A percentile compares a stretch with the other conserved stretches of the same genome.
These are phyloP conservation scores for Galaxea fascicularis DNA, from an alignment of 92 coral and sea anemone genomes.

Conservation along the genomic window DNA sequence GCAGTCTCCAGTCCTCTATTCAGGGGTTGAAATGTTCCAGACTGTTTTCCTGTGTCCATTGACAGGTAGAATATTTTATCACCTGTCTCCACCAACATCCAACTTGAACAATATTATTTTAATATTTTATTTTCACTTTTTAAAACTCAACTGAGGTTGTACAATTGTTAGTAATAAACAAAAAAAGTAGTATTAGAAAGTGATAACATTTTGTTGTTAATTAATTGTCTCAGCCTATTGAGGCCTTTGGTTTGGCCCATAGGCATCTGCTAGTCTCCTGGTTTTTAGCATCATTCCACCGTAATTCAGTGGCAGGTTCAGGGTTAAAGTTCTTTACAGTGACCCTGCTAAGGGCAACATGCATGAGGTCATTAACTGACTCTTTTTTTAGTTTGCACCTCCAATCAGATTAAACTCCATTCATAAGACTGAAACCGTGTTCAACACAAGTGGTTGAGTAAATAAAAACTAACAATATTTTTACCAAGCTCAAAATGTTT, in stretches of 20 bases:
- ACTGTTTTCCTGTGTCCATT: conserved; percentile 22
- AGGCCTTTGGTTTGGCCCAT: conserved; percentile 22
- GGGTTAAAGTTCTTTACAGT: conserved; percentile 47
- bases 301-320: conserved; percentile 41
- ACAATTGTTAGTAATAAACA: conserved; percentile 25
- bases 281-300: conserved; percentile 27
- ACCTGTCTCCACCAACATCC: too few species aligned
- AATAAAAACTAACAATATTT: conserved; percentile 45
- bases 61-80: conserved; percentile 31
- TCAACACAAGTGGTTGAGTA: conserved; percentile 56
- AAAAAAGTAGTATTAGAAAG: conserved; percentile 12
- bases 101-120: conserved; percentile 23
- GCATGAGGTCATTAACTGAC: conserved; percentile 59
- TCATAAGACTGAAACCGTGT: conserved; percentile 51
- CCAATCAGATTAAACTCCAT: conserved; percentile 51
- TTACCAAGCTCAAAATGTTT: conserved; percentile 40
- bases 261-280: conserved; percentile 9
- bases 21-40: conserved; percentile 29
- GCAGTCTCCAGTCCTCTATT: conserved; percentile 14
- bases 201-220: conserved; percentile 13
- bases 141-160: conserved; percentile 13
- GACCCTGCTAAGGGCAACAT: conserved; percentile 62
- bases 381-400: conserved; percentile 48
- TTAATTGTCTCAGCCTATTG: conserved; percentile 18
- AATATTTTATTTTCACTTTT: conserved; percentile 23